Conservation (phyloP, 2,113 vertebrate genomes). For the Nymphicus hollandicus region DNA sequence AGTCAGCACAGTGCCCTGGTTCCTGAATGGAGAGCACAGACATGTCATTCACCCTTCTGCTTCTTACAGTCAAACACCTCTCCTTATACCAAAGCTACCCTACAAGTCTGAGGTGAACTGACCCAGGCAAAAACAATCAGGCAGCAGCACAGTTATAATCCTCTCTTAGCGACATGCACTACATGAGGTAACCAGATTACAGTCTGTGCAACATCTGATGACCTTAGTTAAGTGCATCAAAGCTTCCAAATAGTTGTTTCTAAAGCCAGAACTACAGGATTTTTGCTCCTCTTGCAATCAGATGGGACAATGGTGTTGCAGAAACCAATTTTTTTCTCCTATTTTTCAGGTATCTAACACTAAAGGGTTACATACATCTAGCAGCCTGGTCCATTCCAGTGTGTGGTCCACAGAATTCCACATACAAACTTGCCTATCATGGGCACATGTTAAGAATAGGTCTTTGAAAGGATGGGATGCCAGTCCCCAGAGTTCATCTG, state of each 20-base stretch:
- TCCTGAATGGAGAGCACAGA: constrained; percentile 76
- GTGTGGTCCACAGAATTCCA: constrained; percentile 90
- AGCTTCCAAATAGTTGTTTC: neutral
- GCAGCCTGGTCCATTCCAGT: constrained; percentile 90
- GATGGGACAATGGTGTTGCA: neutral
- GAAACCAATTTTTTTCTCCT: neutral
- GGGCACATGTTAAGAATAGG: constrained; percentile 92
- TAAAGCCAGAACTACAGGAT: neutral
- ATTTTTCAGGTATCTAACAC: neutral
- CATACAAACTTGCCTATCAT: constrained; percentile 94
- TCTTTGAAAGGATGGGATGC: constrained; percentile 92
- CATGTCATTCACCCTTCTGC: accelerated
- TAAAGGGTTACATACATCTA: constrained; percentile 81
- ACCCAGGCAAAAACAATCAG: neutral
- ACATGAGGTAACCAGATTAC: neutral
- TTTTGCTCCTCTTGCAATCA: neutral
- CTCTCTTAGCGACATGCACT: neutral
- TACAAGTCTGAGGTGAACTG: neutral
- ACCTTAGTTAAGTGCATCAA: neutral
- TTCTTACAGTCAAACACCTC: neutral
- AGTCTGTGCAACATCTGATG: neutral
- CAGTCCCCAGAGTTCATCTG: constrained; percentile 96
- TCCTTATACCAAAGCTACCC: neutral
- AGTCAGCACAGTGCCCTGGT: constrained; percentile 96
- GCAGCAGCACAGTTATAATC: neutral